These are phyloP conservation scores for Cinclus mexicanus DNA, from an alignment of 2,113 vertebrate species.

Conservation along the genomic window DNA sequence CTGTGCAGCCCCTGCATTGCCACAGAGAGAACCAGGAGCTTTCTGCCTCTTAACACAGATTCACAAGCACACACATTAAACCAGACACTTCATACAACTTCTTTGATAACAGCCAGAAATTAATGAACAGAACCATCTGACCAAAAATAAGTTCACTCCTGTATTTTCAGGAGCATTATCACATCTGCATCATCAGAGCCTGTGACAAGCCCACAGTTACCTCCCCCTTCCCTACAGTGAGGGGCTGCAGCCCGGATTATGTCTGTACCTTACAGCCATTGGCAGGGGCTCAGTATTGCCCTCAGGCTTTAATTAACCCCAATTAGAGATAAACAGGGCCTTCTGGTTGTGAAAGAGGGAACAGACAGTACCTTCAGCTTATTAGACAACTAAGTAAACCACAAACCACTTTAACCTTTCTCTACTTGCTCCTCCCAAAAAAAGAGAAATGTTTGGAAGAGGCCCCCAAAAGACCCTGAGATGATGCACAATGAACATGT, in stretches of 20 bases:
- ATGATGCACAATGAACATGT: accelerated
- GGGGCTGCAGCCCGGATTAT: constrained; percentile 3
- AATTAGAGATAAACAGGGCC: constrained; percentile 53
- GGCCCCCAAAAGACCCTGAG: background rate
- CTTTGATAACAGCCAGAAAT: constrained; percentile 11
- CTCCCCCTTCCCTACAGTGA: background rate
- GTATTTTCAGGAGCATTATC: background rate
- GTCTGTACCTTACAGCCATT: constrained; percentile 33
- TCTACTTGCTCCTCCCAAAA: background rate
- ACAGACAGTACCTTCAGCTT: background rate
- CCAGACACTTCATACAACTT: background rate
- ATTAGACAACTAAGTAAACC: background rate
- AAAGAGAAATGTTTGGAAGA: background rate
- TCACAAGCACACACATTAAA: background rate
- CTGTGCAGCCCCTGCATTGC: background rate
- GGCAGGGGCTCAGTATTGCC: constrained; percentile 23
- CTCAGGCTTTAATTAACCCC: constrained; percentile 71
- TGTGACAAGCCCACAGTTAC: background rate
- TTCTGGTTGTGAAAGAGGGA: constrained; percentile 7
- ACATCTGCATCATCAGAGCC: background rate
- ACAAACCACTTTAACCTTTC: background rate
- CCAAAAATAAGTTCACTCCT: background rate
- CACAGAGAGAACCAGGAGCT: background rate
- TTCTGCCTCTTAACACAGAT: background rate
- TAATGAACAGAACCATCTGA: background rate